Evolutionary conservation across 2,113 vertebrate species (phyloP), one percentile per base, ranked within the genome.

Genomic region (Scytalopus superciliaris): DNA sequence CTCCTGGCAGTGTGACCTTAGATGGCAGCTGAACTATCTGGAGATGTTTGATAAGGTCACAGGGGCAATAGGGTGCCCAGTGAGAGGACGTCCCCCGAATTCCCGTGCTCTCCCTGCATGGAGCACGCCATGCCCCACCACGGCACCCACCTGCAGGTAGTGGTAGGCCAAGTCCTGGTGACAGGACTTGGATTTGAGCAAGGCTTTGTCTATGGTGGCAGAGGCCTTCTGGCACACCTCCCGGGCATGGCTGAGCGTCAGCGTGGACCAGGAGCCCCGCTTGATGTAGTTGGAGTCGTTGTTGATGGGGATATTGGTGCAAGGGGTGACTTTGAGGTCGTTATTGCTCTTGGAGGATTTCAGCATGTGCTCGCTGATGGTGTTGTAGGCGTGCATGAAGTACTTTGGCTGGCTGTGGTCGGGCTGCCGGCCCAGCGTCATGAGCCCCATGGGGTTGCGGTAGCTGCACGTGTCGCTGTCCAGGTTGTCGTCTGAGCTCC

Each of bases 151-250:
- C 98, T 99, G 99, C 92, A 99, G 98, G 96, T 99, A 99, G 94
- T 99, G 99, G 97, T 99, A 99, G 94, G 99, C 98, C 84, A 99
- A 98, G 92, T 99, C 99, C 95, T 99, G 99, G 89, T 99, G 99
- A 97, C 99, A 99, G 89, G 99, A 99, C 97, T 99, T 99, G 95
- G 99, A 99, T 96, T 99, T 99, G 69, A 99, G 98, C 98, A 99
- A 98, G 83, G 99, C 99, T 96, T 99, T 99, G 95, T 99, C 99
- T 37, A 99, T 98, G 23, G 99, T 99, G 89, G 99, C 98, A 0
- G 99, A 99, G 83, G 99, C 99, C 96, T 99, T 99, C 96, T 99
- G 99, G 96, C 99, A 98, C 93, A 99, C 97, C 83, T 99, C 99
- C 27, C 99, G 98, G 57, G 98, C 98, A 52, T 99, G 99, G 88